phyloP scores from a whole-genome alignment of 2,797 vertebrate genomes.

The Pteronotus mesoamericanus region DNA sequence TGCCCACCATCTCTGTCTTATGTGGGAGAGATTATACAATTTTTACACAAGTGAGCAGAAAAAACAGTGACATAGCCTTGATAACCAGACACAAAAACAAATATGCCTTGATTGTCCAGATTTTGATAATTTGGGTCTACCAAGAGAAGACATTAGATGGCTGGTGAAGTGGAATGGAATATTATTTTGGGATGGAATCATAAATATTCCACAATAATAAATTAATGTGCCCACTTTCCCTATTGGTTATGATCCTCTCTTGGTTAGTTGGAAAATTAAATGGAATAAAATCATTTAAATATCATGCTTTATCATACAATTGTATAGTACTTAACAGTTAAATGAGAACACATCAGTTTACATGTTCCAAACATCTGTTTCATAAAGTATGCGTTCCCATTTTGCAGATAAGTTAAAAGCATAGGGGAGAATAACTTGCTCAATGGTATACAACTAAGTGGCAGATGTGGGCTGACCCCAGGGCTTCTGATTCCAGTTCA shows the following conservation, averaged over 20 bases:
- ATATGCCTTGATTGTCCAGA: neutral
- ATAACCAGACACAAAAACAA: neutral
- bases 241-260: neutral
- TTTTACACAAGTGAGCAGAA: neutral
- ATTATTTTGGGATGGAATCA: neutral
- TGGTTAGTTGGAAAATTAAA: neutral
- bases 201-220: neutral
- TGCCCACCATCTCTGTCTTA: neutral
- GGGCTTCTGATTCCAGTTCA: neutral
- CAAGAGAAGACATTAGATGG: neutral
- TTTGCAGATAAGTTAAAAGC: conserved; percentile 27
- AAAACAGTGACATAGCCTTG: neutral
- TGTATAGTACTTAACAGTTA: neutral
- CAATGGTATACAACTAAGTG: neutral
- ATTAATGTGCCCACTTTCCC: neutral
- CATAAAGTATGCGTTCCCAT: neutral
- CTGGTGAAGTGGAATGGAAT: neutral
- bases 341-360: neutral
- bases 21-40: neutral
- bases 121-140: neutral
- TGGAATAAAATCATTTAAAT: neutral
- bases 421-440: neutral
- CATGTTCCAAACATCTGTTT: neutral
- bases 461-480: neutral
- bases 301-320: neutral